These are phyloP conservation scores for Numenius arquata DNA, from an alignment of 2,113 vertebrate species.

Conservation along the genomic window DNA sequence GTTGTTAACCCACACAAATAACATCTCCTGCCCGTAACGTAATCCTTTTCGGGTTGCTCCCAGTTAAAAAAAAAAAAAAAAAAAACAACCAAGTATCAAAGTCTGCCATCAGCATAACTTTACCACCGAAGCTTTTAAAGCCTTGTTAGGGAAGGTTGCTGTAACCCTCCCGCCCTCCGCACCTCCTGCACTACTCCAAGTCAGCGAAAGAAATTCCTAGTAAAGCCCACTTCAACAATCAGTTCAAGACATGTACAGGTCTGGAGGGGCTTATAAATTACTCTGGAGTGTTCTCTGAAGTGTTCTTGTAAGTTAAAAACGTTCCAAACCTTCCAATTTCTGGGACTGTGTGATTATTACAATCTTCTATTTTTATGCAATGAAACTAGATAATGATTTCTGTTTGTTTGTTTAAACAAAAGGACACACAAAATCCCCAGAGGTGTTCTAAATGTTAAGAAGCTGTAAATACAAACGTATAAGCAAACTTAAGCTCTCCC, in stretches of 20 bases:
- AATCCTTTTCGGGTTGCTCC: conserved; percentile 1
- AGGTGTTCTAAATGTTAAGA: conserved; percentile 25
- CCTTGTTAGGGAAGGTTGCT: conserved; percentile 65
- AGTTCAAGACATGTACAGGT: conserved; percentile 75
- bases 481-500: not conserved
- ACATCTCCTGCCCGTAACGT: conserved; percentile 32
- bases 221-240: conserved; percentile 74
- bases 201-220: conserved; percentile 71
- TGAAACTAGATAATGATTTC: conserved; percentile 4
- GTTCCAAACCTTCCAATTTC: conserved; percentile 45
- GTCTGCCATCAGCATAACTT: conserved; percentile 61
- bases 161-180: conserved; percentile 12
- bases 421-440: conserved; percentile 27
- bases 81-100: not conserved
- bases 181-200: conserved; percentile 21
- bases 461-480: conserved; percentile 14
- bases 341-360: not conserved
- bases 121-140: conserved; percentile 65
- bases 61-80: not conserved
- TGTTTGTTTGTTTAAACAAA: conserved; percentile 43
- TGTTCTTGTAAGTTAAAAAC: conserved; percentile 61
- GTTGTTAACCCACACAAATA: conserved; percentile 67
- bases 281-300: conserved; percentile 67
- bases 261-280: conserved; percentile 78
- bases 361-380: not conserved